These are phyloP conservation scores for Brevimyrus niger DNA, from an alignment of 2,113 vertebrate species.

Conservation along the genomic window DNA sequence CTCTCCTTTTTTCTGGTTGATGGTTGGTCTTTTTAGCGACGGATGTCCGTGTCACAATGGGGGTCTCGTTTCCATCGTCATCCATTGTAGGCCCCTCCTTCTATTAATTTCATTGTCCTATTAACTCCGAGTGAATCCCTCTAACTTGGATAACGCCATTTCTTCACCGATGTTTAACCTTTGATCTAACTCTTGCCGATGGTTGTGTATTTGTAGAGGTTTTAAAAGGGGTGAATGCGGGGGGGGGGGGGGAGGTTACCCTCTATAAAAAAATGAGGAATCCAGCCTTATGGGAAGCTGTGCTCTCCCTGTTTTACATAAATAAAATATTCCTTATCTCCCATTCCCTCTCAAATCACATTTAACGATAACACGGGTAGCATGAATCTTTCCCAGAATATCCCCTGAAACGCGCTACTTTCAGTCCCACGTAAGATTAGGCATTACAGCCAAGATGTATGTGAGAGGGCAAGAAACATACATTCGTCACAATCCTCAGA, in stretches of 20 bases:
- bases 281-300: slow-evolving; percentile 2
- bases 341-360: slow-evolving; percentile 31
- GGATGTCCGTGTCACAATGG: slow-evolving; percentile 38
- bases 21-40: slow-evolving; percentile 14
- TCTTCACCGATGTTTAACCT: slow-evolving; percentile 49
- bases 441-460: neutral
- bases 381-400: neutral
- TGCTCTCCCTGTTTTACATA: slow-evolving; percentile 15
- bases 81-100: slow-evolving; percentile 32
- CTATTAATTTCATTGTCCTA: slow-evolving; percentile 41
- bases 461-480: neutral
- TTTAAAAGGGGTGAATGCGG: slow-evolving; percentile 14
- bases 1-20: slow-evolving; percentile 33
- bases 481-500: neutral
- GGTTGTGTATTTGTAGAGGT: slow-evolving; percentile 43
- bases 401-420: neutral
- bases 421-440: neutral
- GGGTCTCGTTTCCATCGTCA: slow-evolving; percentile 48
- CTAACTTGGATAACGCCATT: slow-evolving; percentile 26
- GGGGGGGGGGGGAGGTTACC: slow-evolving; percentile 23
- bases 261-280: slow-evolving; percentile 34
- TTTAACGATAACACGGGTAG: neutral
- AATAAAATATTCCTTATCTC: slow-evolving; percentile 23
- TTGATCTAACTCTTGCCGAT: slow-evolving; percentile 37
- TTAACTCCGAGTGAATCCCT: slow-evolving; percentile 40